Conservation (phyloP, 2,113 vertebrate species). For the Aspidoscelis tigris region DNA sequence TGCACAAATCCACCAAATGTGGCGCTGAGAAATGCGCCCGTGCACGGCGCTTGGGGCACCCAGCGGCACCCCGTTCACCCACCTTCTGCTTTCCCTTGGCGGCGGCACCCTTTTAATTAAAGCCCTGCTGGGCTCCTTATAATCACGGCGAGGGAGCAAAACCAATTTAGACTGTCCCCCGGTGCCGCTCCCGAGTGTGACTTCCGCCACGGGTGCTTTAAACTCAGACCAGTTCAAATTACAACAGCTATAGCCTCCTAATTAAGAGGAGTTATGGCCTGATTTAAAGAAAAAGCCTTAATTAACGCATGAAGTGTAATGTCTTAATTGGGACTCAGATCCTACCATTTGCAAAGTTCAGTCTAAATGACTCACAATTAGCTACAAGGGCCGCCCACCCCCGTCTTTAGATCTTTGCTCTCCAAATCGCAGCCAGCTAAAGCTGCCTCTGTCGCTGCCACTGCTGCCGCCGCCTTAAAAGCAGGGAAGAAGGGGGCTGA, state of each 20-base stretch:
- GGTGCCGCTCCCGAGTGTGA: conserved; percentile 68
- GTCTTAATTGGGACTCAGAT: conserved; percentile 87
- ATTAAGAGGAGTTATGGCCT: conserved; percentile 84
- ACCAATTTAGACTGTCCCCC: conserved; percentile 68
- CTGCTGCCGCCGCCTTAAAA: not conserved
- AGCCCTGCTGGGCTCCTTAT: conserved; percentile 62
- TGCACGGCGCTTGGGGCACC: not conserved
- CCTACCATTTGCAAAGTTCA: conserved; percentile 59
- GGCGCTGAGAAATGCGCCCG: not conserved
- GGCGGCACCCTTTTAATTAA: conserved; percentile 65
- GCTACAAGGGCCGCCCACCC: conserved; percentile 44
- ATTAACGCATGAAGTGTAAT: conserved; percentile 90
- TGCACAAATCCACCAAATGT: not conserved
- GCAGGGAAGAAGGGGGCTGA: not conserved
- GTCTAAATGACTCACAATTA: conserved; percentile 69
- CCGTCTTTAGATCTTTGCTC: conserved; percentile 25
- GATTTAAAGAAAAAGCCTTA: conserved; percentile 83
- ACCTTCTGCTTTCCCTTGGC: conserved; percentile 45
- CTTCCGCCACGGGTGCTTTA: conserved; percentile 64
- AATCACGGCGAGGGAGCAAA: conserved; percentile 63
- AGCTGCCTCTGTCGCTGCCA: not conserved
- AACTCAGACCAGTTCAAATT: conserved; percentile 70
- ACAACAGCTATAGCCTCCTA: conserved; percentile 72
- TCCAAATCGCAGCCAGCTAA: conserved; percentile 3
- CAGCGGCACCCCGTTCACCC: conserved; percentile 17